Base-by-base conservation (phyloP, 37 sponge, comb jelly and placozoan genomes). In the Spongilla lacustris region DNA sequence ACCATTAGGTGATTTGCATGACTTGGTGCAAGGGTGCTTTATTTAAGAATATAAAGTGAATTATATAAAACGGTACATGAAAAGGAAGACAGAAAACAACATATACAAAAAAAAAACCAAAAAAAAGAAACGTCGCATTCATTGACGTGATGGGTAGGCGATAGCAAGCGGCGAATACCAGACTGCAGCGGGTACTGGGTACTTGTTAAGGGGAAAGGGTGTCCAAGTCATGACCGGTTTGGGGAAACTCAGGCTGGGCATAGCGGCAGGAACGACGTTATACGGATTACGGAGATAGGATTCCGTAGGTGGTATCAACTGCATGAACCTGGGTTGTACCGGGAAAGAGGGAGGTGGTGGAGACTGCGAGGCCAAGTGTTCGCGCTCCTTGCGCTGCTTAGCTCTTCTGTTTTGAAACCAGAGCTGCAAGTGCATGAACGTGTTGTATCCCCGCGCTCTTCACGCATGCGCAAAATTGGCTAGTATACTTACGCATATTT, bases 381-480 rank as follows among this genome's bases (percentile, higher is more conserved):
- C 19, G 19, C 21, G 58, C 21, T 58, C 58, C 36, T 76, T 76
- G 13, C 76, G 76, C 36, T 76, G 48, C 23, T 76, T 76, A 36
- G 76, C 33, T 76, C 76, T 33, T 36, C 76, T 76, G 46, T 76
- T 76, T 17, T 76, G 76, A 35, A 76, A 76, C 76, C 76, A 76
- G 0, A 76, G 35, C 76, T 76, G 75, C 19, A 32, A 31, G 23
- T 12, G n/a, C n/a, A 72, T 13, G 1, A 17, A 58, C 58, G 21
- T 1, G 0, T 19, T 58, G 58, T n/a, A n/a, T n/a, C n/a, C n/a
- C n/a, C n/a, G n/a, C 58, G 1, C 58, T 19, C 19, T 58, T 58
- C 19, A 58, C 58, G 14, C 58, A 58, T 58, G 58, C 58, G 58
- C 58, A 58, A 17, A 58, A 58, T 19, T 19, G 58, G 21, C 21